Base-by-base conservation (phyloP, 1,140 invertebrate species). In the Adoxophyes honmai region DNA sequence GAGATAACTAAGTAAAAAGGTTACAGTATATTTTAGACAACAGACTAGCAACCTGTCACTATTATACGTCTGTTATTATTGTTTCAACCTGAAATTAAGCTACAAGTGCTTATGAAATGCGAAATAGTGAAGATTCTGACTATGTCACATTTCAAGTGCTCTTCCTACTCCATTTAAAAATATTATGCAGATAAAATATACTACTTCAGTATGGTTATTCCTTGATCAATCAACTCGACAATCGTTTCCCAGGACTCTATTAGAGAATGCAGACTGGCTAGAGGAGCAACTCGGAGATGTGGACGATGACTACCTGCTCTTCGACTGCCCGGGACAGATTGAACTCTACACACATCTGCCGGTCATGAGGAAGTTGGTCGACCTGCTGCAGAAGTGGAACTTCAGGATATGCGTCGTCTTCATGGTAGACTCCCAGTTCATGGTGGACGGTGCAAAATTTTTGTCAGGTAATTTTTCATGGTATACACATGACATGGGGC, bases 251-350 rank as follows among this genome's bases (percentile, higher is more conserved):
- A 95, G 94, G 77, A 99, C 97, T 73, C 90, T 99, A 4, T 78
- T 98, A 44, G 94, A 98, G 81, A 98, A 99, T 88, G 90, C 94
- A 66, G 94, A 96, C 18, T 99, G 98, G 98, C 82, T 99, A 5
- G 92, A 95, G 70, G 95, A 98, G 51, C 93, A 96, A 76, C 82
- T 98, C 0, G 90, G 91, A 9, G 93, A 95, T 55, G 91, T 93
- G 1, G 94, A 96, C 61, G 94, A 96, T 65, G 98, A 99, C 88
- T 99, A 99, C 78, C 94, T 99, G 52, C 88, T 99, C n/a, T 99
- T 99, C 84, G 98, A 99, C 90, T 99, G 98, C 86, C 98, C 98
- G 8, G 98, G 98, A 3, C 98, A 99, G 92, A 98, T 99, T 64
- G 99, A 99, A 88, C 89, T 99, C 0, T 99, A 99, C 83, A 99